Conservation (phyloP, 2,113 vertebrate species). For the Mustela lutreola region DNA sequence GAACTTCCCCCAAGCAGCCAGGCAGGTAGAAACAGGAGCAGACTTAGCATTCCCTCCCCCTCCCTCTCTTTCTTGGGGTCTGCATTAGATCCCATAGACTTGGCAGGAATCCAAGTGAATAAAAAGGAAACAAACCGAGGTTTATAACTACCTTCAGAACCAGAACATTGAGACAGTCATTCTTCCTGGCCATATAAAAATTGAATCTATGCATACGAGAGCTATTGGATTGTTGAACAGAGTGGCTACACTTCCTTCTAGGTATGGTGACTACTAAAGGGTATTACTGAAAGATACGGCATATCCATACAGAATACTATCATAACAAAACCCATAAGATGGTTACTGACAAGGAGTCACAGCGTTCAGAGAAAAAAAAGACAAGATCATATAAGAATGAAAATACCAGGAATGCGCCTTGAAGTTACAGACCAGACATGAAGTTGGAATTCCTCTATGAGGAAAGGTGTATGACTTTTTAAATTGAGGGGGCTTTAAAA, state of each 20-base stretch:
- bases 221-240: too few relatives aligned
- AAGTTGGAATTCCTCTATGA: not conserved
- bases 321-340: not conserved
- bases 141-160: not conserved
- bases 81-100: not conserved
- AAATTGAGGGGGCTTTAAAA: not conserved
- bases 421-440: too few relatives aligned
- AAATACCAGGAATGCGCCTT: not conserved
- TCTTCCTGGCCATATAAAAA: not conserved
- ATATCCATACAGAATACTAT: not conserved
- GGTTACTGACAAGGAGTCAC: not conserved
- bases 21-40: not conserved
- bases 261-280: not conserved
- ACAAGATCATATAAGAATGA: not conserved
- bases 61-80: not conserved
- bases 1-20: not conserved
- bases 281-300: not conserved
- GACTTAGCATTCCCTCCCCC: not conserved
- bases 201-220: not conserved
- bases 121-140: not conserved
- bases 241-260: too few relatives aligned
- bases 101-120: not conserved
- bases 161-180: not conserved
- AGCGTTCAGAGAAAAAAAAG: not conserved
- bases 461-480: not conserved